These are phyloP conservation scores for Oscheius sp. DNA, from an alignment of 2,888 invertebrate genomes.

Conservation along the genomic window DNA sequence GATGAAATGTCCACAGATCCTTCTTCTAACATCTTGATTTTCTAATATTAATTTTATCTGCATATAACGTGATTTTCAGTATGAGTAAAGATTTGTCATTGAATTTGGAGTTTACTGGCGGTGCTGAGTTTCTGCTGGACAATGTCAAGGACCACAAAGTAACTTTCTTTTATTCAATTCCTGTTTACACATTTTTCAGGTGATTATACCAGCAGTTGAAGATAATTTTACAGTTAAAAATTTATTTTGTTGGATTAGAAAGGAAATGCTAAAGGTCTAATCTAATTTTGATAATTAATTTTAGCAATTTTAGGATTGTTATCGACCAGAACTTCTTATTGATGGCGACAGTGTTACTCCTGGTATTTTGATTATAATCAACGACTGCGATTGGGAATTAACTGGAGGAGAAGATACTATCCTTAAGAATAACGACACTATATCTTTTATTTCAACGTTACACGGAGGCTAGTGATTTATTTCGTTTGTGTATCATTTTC, in stretches of 20 bases:
- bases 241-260: slow-evolving; percentile 23
- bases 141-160: slow-evolving; percentile 54
- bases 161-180: neutral
- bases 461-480: slow-evolving; percentile 64
- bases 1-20: no score
- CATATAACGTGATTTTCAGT: neutral
- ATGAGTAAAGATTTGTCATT: neutral
- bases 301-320: slow-evolving; percentile 39
- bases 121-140: slow-evolving; percentile 52
- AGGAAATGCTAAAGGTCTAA: slow-evolving; percentile 20
- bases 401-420: slow-evolving; percentile 74
- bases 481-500: neutral
- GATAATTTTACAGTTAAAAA: slow-evolving; percentile 10
- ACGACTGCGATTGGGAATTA: slow-evolving; percentile 95
- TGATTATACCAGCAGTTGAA: neutral
- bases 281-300: neutral
- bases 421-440: slow-evolving; percentile 52
- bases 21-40: slow-evolving; percentile 1
- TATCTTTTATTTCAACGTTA: slow-evolving; percentile 72
- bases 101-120: neutral
- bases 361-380: slow-evolving; percentile 88
- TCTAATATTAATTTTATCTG: neutral
- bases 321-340: slow-evolving; percentile 49
- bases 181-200: neutral
- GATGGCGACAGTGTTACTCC: slow-evolving; percentile 73